A percentile compares a stretch with the other conserved stretches of the same genome.
These are phyloP conservation scores for Aphodius sticticus DNA, from an alignment of 2,888 invertebrate genomes.

Conservation along the genomic window DNA sequence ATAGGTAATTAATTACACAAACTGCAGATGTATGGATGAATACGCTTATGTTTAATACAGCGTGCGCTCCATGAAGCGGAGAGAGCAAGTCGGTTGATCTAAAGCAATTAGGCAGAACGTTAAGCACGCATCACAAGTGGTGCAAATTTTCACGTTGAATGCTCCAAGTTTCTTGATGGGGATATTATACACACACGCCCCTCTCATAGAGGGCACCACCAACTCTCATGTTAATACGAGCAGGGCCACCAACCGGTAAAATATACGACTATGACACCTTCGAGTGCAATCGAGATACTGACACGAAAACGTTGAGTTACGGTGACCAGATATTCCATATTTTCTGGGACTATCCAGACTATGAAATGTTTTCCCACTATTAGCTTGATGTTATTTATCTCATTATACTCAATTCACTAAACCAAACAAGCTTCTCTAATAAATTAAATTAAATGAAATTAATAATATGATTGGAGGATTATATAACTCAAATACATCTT, in stretches of 20 bases:
- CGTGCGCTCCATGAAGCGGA: background rate
- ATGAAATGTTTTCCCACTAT: too few species aligned
- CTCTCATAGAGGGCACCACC: background rate
- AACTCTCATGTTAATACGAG: background rate
- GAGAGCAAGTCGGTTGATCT: background rate
- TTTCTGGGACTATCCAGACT: too few species aligned
- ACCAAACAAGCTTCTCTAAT: too few species aligned
- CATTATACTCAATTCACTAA: too few species aligned
- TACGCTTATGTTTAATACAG: background rate
- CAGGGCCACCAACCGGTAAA: background rate
- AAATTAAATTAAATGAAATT: too few species aligned
- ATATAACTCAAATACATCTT: too few species aligned
- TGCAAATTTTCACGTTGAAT: background rate
- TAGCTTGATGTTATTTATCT: too few species aligned
- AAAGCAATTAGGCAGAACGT: constrained; percentile 4
- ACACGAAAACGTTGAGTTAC: background rate
- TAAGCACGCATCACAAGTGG: constrained; percentile 4
- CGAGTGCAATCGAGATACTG: background rate
- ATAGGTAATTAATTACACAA: background rate
- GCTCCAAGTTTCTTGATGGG: constrained; percentile 4
- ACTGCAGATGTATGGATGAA: background rate
- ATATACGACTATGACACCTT: background rate
- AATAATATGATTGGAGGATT: too few species aligned
- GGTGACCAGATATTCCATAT: too few species aligned
- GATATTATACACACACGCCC: background rate